phyloP scores from a whole-genome alignment of 2,888 invertebrate genomes.

The Folsomia candida region DNA sequence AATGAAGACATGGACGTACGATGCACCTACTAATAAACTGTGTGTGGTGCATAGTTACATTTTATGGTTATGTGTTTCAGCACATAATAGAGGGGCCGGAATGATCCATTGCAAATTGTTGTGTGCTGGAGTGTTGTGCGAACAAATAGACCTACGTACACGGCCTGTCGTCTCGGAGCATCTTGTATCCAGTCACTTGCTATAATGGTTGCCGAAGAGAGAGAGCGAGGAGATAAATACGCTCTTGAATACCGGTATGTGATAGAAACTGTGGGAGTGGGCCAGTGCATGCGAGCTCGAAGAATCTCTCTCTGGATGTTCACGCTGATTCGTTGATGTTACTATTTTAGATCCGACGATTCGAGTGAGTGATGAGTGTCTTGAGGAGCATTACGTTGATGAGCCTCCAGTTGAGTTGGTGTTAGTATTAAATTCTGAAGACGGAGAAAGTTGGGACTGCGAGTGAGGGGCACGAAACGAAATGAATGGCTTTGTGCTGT shows the following conservation, averaged over 20 bases:
- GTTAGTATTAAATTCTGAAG: constrained; percentile 7
- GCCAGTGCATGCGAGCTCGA: neutral
- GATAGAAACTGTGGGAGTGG: neutral
- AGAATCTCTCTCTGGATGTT: neutral
- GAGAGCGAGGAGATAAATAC: neutral
- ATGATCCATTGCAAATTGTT: neutral
- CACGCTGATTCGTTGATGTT: constrained; percentile 1
- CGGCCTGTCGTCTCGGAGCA: too few relatives aligned
- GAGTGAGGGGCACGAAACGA: constrained; percentile 1
- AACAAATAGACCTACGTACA: neutral
- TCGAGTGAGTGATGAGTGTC: constrained; percentile 23
- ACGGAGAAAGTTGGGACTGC: neutral
- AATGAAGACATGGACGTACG: neutral
- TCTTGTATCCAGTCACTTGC: neutral
- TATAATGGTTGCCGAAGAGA: neutral
- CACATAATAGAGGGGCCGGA: neutral
- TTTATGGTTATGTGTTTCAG: constrained; percentile 7
- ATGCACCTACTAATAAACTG: neutral
- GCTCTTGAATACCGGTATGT: neutral
- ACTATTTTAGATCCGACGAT: constrained; percentile 8
- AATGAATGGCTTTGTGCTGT: constrained; percentile 1
- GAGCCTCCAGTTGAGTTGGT: constrained; percentile 13
- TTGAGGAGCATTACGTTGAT: constrained; percentile 26
- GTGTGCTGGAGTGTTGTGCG: neutral
- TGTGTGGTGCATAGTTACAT: neutral